Evolutionary conservation across 2,797 vertebrate genomes (phyloP), one percentile per base, ranked within the genome.

Genomic region (Xyrichtys novacula): DNA sequence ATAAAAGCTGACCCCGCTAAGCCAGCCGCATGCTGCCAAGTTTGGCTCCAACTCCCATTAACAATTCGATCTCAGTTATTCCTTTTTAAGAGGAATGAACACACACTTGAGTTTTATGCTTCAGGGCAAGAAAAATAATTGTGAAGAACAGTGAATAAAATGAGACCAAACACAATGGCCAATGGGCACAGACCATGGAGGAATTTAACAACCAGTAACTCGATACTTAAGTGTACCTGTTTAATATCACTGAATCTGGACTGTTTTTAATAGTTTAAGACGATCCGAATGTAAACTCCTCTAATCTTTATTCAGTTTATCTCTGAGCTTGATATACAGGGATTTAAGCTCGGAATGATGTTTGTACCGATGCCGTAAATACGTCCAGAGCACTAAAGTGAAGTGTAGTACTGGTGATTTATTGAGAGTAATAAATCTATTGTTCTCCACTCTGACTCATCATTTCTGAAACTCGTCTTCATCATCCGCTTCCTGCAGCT

Each of bases 91-190:
- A 52, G 28, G 44, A n/a, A n/a, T n/a, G n/a, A n/a, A 16, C n/a
- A 36, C 23, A 5, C 1, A 1, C 14, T 40, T 19, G 26, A 23
- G 68, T 47, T 57, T 44, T 52, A 64, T 44, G 53, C 25, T n/a
- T 47, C 28, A 50, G 23, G 53, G 7, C n/a, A 57, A 2, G 44
- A n/a, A 26, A 50, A 74, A 32, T 54, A 54, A 40, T n/a, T 6
- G 22, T 28, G 52, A 60, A 56, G 69, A 65, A 56, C 31, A 31
- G 44, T 43, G n/a, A 63, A 65, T 65, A 34, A 56, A 61, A 69
- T 62, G 38, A 60, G 47, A 36, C 23, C 44, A 65, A 40, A 54
- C 19, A 19, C 17, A 17, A 36, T 59, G 22, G 38, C 71, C 55
- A 1, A 3, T 34, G 57, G 68, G 20, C 52, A 40, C 44, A 28